A percentile compares a stretch with the other conserved stretches of the same genome.
phyloP scores from a whole-genome alignment of 2,113 vertebrate species.

The Gyps fulvus region DNA sequence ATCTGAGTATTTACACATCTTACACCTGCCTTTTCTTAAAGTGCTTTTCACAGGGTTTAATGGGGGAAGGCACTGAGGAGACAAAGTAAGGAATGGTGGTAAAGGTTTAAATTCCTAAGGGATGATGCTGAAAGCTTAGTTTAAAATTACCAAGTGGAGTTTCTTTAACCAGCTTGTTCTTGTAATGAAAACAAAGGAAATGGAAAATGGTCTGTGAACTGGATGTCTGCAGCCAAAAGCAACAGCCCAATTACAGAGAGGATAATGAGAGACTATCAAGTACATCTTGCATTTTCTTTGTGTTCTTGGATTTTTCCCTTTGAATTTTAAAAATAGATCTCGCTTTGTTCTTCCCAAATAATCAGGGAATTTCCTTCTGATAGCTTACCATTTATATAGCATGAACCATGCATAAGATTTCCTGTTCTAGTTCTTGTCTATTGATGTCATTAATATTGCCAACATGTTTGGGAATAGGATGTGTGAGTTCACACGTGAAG shows the following conservation, averaged over 20 bases:
- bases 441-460: background rate
- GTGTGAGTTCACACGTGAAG: background rate
- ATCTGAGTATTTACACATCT: slow-evolving; percentile 45
- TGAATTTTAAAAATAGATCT: slow-evolving; percentile 37
- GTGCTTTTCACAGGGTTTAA: slow-evolving; percentile 43
- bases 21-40: slow-evolving; percentile 52
- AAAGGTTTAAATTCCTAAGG: slow-evolving; percentile 25
- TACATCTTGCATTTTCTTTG: slow-evolving; percentile 51
- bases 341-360: slow-evolving; percentile 30
- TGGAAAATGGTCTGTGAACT: slow-evolving; percentile 51
- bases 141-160: slow-evolving; percentile 11
- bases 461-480: background rate
- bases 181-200: slow-evolving; percentile 56
- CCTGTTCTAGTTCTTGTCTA: slow-evolving; percentile 1
- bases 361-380: slow-evolving; percentile 22
- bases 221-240: slow-evolving; percentile 60
- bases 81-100: background rate
- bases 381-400: slow-evolving; percentile 5
- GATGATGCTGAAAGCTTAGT: background rate
- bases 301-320: slow-evolving; percentile 42
- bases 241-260: slow-evolving; percentile 29
- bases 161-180: slow-evolving; percentile 44
- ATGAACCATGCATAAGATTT: slow-evolving; percentile 13
- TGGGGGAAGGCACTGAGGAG: background rate
- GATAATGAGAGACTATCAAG: slow-evolving; percentile 24